These are phyloP conservation scores for Silurus lanzhouensis DNA, from an alignment of 2,797 vertebrate genomes.

Conservation along the genomic window DNA sequence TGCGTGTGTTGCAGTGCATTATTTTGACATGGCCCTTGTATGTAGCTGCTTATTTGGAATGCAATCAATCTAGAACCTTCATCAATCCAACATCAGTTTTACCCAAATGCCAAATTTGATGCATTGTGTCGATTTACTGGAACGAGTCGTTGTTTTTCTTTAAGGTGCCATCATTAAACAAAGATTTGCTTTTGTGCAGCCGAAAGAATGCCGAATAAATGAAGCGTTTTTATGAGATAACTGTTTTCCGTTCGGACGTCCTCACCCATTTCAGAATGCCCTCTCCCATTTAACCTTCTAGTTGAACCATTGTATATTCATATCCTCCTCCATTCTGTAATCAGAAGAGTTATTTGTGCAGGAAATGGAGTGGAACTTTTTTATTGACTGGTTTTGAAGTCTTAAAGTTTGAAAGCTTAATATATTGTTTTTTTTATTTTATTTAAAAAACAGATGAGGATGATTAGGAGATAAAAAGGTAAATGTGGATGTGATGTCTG, in stretches of 20 bases:
- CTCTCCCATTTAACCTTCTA: slow-evolving; percentile 39
- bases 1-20: not conserved
- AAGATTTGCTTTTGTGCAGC: slow-evolving; percentile 41
- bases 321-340: slow-evolving; percentile 40
- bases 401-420: slow-evolving; percentile 28
- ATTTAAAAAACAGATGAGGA: slow-evolving; percentile 47
- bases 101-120: slow-evolving; percentile 12
- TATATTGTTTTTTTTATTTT: slow-evolving; percentile 25
- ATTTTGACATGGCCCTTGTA: slow-evolving; percentile 5
- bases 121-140: slow-evolving; percentile 17
- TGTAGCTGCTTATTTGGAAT: not conserved
- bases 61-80: not conserved
- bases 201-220: slow-evolving; percentile 9
- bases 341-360: slow-evolving; percentile 46
- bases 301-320: slow-evolving; percentile 34
- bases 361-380: slow-evolving; percentile 49
- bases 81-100: slow-evolving; percentile 30
- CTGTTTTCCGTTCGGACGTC: slow-evolving; percentile 48
- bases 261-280: slow-evolving; percentile 19
- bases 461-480: slow-evolving; percentile 50
- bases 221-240: slow-evolving; percentile 44
- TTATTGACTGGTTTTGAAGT: slow-evolving; percentile 40
- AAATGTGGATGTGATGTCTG: slow-evolving; percentile 39
- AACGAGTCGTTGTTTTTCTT: slow-evolving; percentile 21
- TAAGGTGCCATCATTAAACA: slow-evolving; percentile 48